These are phyloP conservation scores for Zaprionus ornatus DNA, from an alignment of 1,140 invertebrate genomes.

Conservation along the genomic window DNA sequence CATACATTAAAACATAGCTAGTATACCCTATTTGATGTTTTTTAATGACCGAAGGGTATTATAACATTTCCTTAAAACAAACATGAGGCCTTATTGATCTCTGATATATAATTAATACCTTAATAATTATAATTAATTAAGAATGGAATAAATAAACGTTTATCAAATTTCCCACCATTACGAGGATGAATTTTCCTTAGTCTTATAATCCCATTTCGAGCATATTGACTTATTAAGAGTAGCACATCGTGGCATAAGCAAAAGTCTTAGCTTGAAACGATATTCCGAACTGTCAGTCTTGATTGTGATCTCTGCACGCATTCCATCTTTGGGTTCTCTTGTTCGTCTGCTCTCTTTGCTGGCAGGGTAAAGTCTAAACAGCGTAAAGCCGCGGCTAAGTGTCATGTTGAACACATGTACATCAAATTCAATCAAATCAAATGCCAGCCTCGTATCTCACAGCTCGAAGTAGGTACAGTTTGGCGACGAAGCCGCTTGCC, in stretches of 20 bases:
- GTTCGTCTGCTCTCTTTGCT: constrained; percentile 25
- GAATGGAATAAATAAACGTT: not conserved
- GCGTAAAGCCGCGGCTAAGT: constrained; percentile 75
- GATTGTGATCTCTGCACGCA: constrained; percentile 26
- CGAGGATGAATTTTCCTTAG: not conserved
- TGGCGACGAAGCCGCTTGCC: not conserved
- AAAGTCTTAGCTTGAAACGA: not conserved
- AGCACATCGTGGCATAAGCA: not conserved
- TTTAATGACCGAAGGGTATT: too few species aligned
- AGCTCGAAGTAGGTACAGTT: constrained; percentile 27
- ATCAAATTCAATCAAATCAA: constrained; percentile 80
- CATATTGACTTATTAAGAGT: not conserved
- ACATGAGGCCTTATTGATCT: too few species aligned
- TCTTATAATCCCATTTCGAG: not conserved
- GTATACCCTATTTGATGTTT: too few species aligned
- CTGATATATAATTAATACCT: too few species aligned
- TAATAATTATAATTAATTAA: not conserved
- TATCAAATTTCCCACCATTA: not conserved
- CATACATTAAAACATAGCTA: too few species aligned
- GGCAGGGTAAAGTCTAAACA: constrained; percentile 62
- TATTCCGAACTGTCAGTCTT: constrained; percentile 28
- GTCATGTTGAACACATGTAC: constrained; percentile 77
- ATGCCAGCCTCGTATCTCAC: constrained; percentile 35
- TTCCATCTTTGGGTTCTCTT: constrained; percentile 5
- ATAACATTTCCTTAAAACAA: too few species aligned